Percentiles rank a stretch among this genome's conserved stretches.
Conservation (phyloP, 2,797 vertebrate genomes). For the Phoeniculus purpureus region DNA sequence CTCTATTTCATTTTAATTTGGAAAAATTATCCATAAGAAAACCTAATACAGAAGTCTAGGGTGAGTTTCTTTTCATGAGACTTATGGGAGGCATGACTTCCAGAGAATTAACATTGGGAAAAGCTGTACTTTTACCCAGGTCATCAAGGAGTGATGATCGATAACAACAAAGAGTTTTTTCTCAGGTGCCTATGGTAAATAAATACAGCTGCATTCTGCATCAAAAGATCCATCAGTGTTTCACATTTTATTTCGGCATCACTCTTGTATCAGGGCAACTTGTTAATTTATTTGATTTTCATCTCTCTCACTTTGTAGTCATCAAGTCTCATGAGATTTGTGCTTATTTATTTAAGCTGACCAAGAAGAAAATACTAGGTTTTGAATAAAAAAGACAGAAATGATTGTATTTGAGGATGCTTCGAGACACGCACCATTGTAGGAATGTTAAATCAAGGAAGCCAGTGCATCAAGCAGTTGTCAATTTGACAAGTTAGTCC, state of each 20-base stretch:
- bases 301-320: background rate
- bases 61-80: background rate
- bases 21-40: background rate
- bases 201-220: background rate
- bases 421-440: background rate
- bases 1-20: background rate
- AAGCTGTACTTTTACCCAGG: background rate
- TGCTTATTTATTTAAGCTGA: conserved; percentile 1
- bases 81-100: background rate
- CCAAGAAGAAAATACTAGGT: background rate
- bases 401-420: background rate
- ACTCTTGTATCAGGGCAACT: background rate
- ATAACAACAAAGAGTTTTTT: background rate
- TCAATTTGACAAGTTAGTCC: background rate
- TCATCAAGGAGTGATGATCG: background rate
- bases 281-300: conserved; percentile 15
- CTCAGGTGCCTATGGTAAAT: background rate
- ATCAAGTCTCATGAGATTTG: background rate
- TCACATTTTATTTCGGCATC: background rate
- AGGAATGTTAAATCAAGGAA: background rate
- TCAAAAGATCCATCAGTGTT: background rate
- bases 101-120: background rate
- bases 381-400: background rate
- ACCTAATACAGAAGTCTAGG: background rate
- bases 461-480: background rate